Base-by-base conservation (phyloP, 2,797 vertebrate species). In the Lutjanus argentimaculatus region DNA sequence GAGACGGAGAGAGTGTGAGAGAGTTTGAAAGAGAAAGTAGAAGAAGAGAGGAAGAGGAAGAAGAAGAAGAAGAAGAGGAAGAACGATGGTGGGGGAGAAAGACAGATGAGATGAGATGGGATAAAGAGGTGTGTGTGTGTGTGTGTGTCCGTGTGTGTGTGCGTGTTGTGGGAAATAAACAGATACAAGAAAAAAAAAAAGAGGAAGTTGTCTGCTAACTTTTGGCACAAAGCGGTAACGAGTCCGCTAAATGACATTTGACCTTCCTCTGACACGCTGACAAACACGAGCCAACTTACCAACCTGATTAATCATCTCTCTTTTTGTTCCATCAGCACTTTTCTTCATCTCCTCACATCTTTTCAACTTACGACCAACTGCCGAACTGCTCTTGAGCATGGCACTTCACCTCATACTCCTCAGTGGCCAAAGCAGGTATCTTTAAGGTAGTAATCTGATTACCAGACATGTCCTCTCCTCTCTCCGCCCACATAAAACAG, bases 1-100 rank as follows among this genome's bases (percentile, higher is more conserved):
- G 81, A 91, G 91, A 83, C 85, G 88, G 82, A 43, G 86, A 85
- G 84, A 72, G 76, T 69, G 67, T 36, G 73, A 7, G 30, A 91
- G 45, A 84, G 72, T 74, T 68, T 76, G 85, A 87, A 84, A 86
- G 79, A 70, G 80, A 89, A 84, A 85, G 75, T 69, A 84, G 48
- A 19, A 90, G 73, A n/a, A 90, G 72, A 45, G 43, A 45, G 3
- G 43, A 43, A 43, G 42, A 43, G 5, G 42, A 45, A 45, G 43
- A 45, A 0, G 43, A 45, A 45, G 43, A 45, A 45, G 43, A 46
- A 46, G 45, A 46, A 46, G 45, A 46, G 45, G 30, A 36, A 36
- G 19, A 16, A 88, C 10, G 10, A 82, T 53, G 58, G 67, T 1
- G 16, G 90, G 73, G 90, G 72, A 51, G 56, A 56, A 13, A 86